Conservation (phyloP, 2,888 invertebrate genomes). For the Drosophila anceps region DNA sequence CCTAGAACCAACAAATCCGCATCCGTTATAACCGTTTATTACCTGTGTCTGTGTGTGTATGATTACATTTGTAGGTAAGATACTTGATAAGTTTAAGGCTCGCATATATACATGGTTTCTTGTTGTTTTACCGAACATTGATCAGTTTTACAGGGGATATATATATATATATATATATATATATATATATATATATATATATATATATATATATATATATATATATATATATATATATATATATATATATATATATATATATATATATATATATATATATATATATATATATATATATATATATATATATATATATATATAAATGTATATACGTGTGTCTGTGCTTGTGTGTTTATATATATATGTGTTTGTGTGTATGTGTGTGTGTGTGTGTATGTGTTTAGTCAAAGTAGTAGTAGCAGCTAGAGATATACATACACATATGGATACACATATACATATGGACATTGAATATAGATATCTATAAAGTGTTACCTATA, state of each 20-base stretch:
- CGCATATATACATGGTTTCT: slow-evolving; percentile 65
- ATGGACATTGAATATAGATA: slow-evolving; percentile 29
- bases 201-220: no score
- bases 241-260: no score
- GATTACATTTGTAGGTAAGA: slow-evolving; percentile 39
- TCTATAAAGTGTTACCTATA: slow-evolving; percentile 8
- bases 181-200: slow-evolving; percentile 24
- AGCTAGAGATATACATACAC: slow-evolving; percentile 42
- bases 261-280: no score
- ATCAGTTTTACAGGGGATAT: slow-evolving; percentile 36
- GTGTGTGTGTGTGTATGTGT: slow-evolving; percentile 32
- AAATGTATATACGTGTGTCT: slow-evolving; percentile 13
- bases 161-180: slow-evolving; percentile 5
- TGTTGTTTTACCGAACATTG: slow-evolving; percentile 12
- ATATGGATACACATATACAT: slow-evolving; percentile 45
- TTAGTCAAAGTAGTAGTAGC: slow-evolving; percentile 44
- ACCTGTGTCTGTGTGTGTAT: slow-evolving; percentile 20
- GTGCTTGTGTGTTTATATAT: slow-evolving; percentile 2
- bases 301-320: neutral
- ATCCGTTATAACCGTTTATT: slow-evolving; percentile 29
- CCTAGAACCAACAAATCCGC: slow-evolving; percentile 48
- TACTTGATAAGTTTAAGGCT: slow-evolving; percentile 46
- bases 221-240: no score
- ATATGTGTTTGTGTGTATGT: slow-evolving; percentile 9
- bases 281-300: no score